Percentiles rank a stretch among this genome's conserved stretches.
phyloP scores from a whole-genome alignment of 2,797 vertebrate genomes.

The Brachymystax lenok region DNA sequence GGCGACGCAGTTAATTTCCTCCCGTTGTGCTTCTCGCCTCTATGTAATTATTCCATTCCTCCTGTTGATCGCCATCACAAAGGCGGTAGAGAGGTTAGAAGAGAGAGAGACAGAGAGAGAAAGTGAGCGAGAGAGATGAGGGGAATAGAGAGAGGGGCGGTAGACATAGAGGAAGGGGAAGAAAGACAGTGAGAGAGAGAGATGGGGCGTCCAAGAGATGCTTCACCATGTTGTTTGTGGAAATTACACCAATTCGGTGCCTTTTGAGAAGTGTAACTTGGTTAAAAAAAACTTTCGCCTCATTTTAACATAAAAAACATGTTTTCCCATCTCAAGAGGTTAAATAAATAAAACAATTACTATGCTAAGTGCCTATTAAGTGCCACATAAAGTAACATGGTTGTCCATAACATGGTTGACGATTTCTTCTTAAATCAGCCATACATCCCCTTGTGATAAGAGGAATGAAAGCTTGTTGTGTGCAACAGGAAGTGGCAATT shows the following conservation, averaged over 20 bases:
- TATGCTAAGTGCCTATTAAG: too few species aligned
- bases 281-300: too few species aligned
- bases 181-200: not conserved
- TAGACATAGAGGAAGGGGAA: not conserved
- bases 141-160: not conserved
- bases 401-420: too few species aligned
- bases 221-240: slow-evolving; percentile 7
- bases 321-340: too few species aligned
- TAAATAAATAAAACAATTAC: too few species aligned
- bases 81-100: slow-evolving; percentile 26
- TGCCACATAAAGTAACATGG: too few species aligned
- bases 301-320: too few species aligned
- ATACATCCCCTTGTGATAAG: too few species aligned
- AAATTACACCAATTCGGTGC: not conserved
- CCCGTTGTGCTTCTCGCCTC: slow-evolving; percentile 6
- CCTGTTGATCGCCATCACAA: slow-evolving; percentile 34
- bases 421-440: too few species aligned
- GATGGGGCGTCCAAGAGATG: not conserved
- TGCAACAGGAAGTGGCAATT: too few species aligned
- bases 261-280: too few species aligned
- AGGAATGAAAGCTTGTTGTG: too few species aligned
- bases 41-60: slow-evolving; percentile 55
- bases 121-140: slow-evolving; percentile 6
- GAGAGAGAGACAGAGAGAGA: slow-evolving; percentile 24
- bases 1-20: slow-evolving; percentile 40